Conservation (phyloP, 35 echinoderm and acorn worm species). For the Heliocidaris tuberculata region DNA sequence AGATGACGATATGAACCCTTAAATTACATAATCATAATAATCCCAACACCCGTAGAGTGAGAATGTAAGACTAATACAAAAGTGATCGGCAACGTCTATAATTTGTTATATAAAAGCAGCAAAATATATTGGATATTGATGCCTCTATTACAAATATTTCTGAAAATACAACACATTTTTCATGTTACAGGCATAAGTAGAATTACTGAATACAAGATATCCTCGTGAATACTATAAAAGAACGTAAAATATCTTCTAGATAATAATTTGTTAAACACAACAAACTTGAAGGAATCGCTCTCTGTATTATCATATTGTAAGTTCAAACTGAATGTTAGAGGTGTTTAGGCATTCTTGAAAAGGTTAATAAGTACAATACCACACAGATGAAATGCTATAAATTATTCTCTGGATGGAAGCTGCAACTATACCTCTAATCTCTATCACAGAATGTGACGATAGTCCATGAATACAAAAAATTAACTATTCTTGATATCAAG, state of each 20-base stretch:
- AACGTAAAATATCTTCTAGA: background rate
- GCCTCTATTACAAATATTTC: slow-evolving; percentile 9
- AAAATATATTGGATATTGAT: slow-evolving; percentile 18
- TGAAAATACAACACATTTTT: background rate
- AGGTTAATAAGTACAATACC: too few species aligned
- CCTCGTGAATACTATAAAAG: background rate
- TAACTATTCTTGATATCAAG: background rate
- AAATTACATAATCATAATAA: slow-evolving; percentile 47
- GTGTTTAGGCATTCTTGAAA: background rate
- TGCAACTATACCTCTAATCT: background rate
- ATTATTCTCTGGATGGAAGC: background rate
- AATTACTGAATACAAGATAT: background rate
- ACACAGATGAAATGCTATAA: background rate
- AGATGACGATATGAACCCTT: slow-evolving; percentile 43
- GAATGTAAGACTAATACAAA: slow-evolving; percentile 37
- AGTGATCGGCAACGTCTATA: slow-evolving; percentile 1
- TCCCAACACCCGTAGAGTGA: slow-evolving; percentile 48
- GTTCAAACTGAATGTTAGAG: background rate
- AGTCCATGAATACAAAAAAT: background rate
- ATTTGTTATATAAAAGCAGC: slow-evolving; percentile 29
- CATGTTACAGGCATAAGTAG: background rate
- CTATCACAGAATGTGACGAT: background rate
- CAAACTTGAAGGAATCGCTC: too few species aligned
- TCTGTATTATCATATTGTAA: background rate
- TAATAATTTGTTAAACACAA: background rate